Evolutionary conservation across 2,797 vertebrate species (phyloP), one percentile per base, ranked within the genome.

Genomic region (Coranthus polyacanthus): DNA sequence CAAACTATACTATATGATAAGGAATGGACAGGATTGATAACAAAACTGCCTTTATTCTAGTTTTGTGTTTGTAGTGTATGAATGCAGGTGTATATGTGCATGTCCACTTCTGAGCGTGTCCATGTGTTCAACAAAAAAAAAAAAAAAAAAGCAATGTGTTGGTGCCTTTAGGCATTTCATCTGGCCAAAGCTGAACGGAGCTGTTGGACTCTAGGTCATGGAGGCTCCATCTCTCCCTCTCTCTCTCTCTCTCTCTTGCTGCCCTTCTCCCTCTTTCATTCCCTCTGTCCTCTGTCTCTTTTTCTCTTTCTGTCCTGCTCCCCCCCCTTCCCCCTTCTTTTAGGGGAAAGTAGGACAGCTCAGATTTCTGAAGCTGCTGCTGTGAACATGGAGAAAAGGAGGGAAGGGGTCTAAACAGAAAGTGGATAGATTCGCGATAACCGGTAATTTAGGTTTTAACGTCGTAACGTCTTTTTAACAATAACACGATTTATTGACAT

Each of bases 131-230:
- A 80, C n/a, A n/a, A n/a, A n/a, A n/a, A n/a, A n/a, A n/a, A n/a
- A n/a, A n/a, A n/a, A n/a, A n/a, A n/a, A n/a, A 72, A 69, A 75
- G 72, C 72, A 82, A 80, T 89, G 85, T 88, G 81, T 79, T 82
- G 82, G 86, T 87, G 88, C 81, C 80, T 82, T 75, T 71, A 84
- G 87, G 76, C 78, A 84, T 85, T 86, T 87, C 77, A 83, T 89
- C 80, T 90, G 83, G 81, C 88, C 85, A 86, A 86, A 87, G 89
- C 93, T 91, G 87, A 89, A 81, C 69, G 90, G 85, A 89, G 86
- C 85, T 89, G 85, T 79, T 90, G 75, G 89, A 92, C 92, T 93
- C 92, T 93, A 94, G 94, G 93, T 95, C 94, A 95, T 83, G 78
- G 75, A 89, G 86, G 78, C 92, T 89, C 86, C 88, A 89, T 86